Evolutionary conservation across 2,888 invertebrate genomes (phyloP).

Genomic region (Orthonevra nobilis): DNA sequence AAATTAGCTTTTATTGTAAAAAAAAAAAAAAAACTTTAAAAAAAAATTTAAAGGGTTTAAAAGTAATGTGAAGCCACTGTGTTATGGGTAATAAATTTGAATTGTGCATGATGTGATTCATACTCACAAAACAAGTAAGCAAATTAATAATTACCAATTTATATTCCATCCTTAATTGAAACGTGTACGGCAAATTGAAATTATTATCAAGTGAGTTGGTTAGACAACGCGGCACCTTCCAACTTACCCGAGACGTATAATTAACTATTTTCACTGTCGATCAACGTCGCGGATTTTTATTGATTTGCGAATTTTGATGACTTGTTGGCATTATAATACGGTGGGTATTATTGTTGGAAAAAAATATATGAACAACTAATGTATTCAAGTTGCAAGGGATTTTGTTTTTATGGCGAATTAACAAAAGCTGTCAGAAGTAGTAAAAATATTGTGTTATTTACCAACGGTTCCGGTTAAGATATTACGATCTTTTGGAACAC

Average conservation of each 20-base stretch:
- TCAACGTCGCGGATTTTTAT: slow-evolving; percentile 44
- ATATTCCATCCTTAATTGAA: slow-evolving; percentile 59
- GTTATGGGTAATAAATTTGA: slow-evolving; percentile 6
- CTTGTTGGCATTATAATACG: slow-evolving; percentile 41
- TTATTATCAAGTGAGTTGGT: slow-evolving; percentile 31
- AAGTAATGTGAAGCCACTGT: too few relatives aligned
- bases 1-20: too few relatives aligned
- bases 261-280: slow-evolving; percentile 47
- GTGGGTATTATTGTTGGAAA: too few relatives aligned
- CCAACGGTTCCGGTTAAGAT: too few relatives aligned
- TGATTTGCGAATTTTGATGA: slow-evolving; percentile 28
- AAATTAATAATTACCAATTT: slow-evolving; percentile 59
- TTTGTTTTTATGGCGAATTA: too few relatives aligned
- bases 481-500: too few relatives aligned
- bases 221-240: slow-evolving; percentile 57
- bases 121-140: neutral
- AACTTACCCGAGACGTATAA: slow-evolving; percentile 14
- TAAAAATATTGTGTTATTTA: too few relatives aligned
- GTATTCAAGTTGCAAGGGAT: too few relatives aligned
- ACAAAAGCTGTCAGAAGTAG: too few relatives aligned
- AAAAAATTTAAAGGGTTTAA: too few relatives aligned
- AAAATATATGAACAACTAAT: too few relatives aligned
- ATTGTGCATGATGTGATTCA: neutral
- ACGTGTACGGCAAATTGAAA: slow-evolving; percentile 51
- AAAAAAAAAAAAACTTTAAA: too few relatives aligned